Conservation (phyloP, 2,797 vertebrate genomes). For the Artibeus jamaicensis region DNA sequence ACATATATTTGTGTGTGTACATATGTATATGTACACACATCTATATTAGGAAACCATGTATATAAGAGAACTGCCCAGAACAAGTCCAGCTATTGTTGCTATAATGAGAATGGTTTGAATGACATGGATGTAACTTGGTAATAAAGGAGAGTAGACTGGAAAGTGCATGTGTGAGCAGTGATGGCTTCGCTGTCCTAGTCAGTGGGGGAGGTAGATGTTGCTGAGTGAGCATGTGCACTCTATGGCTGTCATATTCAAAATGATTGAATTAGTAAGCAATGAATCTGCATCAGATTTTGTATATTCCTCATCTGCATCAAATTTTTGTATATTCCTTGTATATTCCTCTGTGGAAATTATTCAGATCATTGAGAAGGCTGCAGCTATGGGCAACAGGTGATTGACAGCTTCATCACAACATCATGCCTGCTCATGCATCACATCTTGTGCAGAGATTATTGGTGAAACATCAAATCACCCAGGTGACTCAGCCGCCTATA, state of each 20-base stretch:
- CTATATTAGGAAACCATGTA: not conserved
- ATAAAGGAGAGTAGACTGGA: not conserved
- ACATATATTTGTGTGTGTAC: not conserved
- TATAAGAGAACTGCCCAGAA: not conserved
- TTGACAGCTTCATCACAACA: not conserved
- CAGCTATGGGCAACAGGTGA: not conserved
- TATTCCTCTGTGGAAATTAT: not conserved
- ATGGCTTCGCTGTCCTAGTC: not conserved
- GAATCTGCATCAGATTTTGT: not conserved
- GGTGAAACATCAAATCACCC: not conserved
- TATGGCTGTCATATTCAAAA: not conserved
- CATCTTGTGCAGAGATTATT: not conserved
- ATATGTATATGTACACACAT: not conserved
- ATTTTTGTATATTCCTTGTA: not conserved
- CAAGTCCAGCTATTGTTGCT: not conserved
- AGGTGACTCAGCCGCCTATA: too few species aligned
- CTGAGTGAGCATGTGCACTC: not conserved
- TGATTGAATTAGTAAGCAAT: not conserved
- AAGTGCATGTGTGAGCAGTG: not conserved
- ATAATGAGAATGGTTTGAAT: not conserved
- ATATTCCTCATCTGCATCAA: not conserved
- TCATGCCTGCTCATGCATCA: not conserved
- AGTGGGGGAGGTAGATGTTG: not conserved
- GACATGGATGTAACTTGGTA: not conserved
- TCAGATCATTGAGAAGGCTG: not conserved